Percentiles rank a stretch among this genome's conserved stretches.
Evolutionary conservation across 2,888 invertebrate genomes (phyloP).

Genomic region (Cephus sareptanus): DNA sequence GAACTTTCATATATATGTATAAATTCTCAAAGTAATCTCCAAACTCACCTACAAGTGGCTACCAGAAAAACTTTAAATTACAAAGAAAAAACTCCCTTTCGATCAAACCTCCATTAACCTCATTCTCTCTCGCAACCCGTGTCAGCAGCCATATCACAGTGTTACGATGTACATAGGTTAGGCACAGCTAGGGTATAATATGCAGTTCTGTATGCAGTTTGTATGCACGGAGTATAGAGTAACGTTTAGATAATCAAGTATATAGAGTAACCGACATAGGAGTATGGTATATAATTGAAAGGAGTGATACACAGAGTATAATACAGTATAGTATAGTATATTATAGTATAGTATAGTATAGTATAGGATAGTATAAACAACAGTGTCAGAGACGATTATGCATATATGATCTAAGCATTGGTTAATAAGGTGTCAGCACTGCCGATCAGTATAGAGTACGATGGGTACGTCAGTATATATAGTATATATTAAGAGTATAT

Average conservation of each 20-base stretch:
- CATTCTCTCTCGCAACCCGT: background rate
- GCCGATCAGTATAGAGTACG: background rate
- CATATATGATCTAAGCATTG: slow-evolving; percentile 37
- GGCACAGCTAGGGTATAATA: background rate
- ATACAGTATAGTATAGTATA: background rate
- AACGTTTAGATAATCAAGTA: background rate
- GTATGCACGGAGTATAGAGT: background rate
- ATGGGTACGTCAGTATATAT: background rate
- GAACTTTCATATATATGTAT: background rate
- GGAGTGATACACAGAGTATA: background rate
- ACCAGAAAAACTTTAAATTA: too few relatives aligned
- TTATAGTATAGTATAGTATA: background rate
- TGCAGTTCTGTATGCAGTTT: background rate
- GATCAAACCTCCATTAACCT: background rate
- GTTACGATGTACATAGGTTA: background rate
- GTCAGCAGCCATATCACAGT: background rate
- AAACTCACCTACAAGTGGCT: background rate
- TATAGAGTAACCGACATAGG: background rate
- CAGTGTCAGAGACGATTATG: slow-evolving; percentile 10
- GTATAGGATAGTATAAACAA: background rate
- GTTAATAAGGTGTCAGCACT: slow-evolving; percentile 49
- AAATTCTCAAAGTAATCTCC: background rate
- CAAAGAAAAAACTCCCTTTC: background rate
- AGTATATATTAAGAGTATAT: slow-evolving; percentile 7
- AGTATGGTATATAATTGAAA: background rate